A percentile compares a stretch with the other conserved stretches of the same genome.
These are phyloP conservation scores for Noctua janthina DNA, from an alignment of 2,888 invertebrate species.

Conservation along the genomic window DNA sequence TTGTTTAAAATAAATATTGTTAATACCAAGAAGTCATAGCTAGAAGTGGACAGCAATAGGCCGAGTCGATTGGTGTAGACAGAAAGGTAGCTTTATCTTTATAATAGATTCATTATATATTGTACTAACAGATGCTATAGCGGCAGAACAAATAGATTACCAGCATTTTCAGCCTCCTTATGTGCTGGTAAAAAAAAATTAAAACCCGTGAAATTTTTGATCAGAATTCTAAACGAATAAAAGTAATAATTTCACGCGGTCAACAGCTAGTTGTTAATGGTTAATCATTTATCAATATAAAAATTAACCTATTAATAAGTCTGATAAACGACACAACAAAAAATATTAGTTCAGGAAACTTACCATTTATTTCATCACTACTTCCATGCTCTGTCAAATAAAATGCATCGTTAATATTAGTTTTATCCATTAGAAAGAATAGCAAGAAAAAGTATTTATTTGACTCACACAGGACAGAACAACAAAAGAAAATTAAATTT, in stretches of 20 bases:
- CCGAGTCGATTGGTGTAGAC: too few species aligned
- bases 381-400: constrained; percentile 23
- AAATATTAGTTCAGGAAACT: not conserved
- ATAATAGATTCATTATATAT: too few species aligned
- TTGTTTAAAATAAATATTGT: not conserved
- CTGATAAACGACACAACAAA: not conserved
- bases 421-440: not conserved
- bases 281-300: not conserved
- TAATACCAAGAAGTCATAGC: not conserved
- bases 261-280: not conserved
- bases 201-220: too few species aligned
- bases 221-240: not conserved
- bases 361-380: constrained; percentile 17
- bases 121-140: not conserved
- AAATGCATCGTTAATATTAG: not conserved
- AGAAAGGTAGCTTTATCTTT: too few species aligned
- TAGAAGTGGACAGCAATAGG: not conserved
- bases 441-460: not conserved
- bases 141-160: constrained; percentile 5
- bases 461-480: not conserved
- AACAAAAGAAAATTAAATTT: not conserved
- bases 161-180: not conserved
- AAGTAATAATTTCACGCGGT: not conserved
- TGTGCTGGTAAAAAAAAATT: not conserved
- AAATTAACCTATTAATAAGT: not conserved